A percentile compares a stretch with the other conserved stretches of the same genome.
Conservation (phyloP, 2,113 vertebrate genomes). For the Puntigrus tetrazona region DNA sequence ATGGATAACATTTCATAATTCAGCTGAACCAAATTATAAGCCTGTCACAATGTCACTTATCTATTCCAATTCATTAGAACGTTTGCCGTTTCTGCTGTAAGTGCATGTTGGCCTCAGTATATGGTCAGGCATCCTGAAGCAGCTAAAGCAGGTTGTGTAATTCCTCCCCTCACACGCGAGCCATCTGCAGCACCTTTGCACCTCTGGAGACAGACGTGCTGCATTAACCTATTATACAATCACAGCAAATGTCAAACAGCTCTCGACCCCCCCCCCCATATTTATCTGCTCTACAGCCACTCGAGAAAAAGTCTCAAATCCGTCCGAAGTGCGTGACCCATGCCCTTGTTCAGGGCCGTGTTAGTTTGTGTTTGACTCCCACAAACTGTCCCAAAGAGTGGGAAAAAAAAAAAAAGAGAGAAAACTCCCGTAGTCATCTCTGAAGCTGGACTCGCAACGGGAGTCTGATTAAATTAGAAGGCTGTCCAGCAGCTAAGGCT, state of each 20-base stretch:
- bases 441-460: constrained; percentile 64
- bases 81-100: background rate
- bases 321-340: constrained; percentile 3
- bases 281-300: background rate
- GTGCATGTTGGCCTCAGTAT: background rate
- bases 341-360: constrained; percentile 14
- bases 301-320: constrained; percentile 49
- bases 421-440: constrained; percentile 46
- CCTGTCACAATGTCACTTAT: background rate
- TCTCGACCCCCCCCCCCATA: constrained; percentile 31
- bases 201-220: constrained; percentile 40
- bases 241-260: constrained; percentile 47
- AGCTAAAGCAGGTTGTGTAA: constrained; percentile 47
- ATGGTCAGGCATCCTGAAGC: constrained; percentile 47
- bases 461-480: constrained; percentile 72
- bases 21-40: background rate
- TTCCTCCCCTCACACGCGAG: constrained; percentile 42
- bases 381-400: constrained; percentile 44
- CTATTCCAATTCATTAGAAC: background rate
- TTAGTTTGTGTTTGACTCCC: constrained; percentile 39
- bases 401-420: background rate
- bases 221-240: constrained; percentile 53
- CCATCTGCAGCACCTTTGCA: constrained; percentile 43
- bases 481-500: constrained; percentile 81
- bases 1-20: no score